Evolutionary conservation across 2,797 vertebrate genomes (phyloP).

Genomic region (Prunella strophiata): DNA sequence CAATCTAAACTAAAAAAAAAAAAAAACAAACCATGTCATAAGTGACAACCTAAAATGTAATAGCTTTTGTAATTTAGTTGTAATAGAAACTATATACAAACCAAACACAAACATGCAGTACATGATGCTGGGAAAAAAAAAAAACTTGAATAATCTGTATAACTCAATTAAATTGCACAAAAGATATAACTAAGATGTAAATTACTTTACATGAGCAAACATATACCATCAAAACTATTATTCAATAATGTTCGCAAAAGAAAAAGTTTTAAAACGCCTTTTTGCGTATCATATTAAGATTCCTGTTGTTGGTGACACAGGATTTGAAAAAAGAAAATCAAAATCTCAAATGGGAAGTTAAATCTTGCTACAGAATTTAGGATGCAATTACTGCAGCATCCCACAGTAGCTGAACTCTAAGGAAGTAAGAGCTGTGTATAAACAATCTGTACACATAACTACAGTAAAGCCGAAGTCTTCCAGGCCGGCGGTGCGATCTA

Average conservation of each 20-base stretch:
- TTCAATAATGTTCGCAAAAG: background rate
- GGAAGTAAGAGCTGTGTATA: constrained; percentile 27
- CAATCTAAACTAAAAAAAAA: constrained; percentile 56
- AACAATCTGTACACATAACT: constrained; percentile 38
- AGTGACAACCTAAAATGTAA: constrained; percentile 56
- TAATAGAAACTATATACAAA: constrained; percentile 60
- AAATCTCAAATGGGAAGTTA: background rate
- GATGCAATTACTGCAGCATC: background rate
- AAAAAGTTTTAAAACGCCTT: background rate
- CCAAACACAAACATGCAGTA: constrained; percentile 65
- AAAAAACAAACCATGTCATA: background rate
- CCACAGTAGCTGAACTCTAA: constrained; percentile 10
- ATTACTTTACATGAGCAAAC: constrained; percentile 34
- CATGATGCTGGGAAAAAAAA: background rate
- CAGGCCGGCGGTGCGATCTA: constrained; percentile 18
- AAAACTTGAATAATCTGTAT: background rate
- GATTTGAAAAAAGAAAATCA: background rate
- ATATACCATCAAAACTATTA: constrained; percentile 6
- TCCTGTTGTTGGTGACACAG: background rate
- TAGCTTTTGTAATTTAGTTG: constrained; percentile 6
- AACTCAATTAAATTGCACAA: constrained; percentile 24
- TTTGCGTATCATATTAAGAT: background rate
- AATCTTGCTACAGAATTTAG: background rate
- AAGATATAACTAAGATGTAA: constrained; percentile 18
- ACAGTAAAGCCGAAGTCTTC: background rate